A percentile compares a stretch with the other conserved stretches of the same genome.
Conservation (phyloP, 2,113 vertebrate species). For the Mus pahari region DNA sequence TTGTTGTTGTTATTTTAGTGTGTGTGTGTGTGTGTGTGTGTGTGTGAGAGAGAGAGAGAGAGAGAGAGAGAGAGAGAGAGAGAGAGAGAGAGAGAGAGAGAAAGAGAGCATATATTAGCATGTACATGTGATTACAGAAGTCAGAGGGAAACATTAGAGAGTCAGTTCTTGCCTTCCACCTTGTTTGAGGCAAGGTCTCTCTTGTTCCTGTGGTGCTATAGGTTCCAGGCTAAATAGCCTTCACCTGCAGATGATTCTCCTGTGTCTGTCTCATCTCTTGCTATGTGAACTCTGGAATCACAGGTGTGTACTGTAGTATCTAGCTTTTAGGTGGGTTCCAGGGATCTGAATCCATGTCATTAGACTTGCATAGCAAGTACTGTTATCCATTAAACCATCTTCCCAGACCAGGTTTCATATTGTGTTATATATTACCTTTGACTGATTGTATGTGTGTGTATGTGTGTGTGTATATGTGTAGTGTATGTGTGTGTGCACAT, state of each 20-base stretch:
- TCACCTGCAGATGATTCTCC: not conserved
- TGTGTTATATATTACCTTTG: not conserved
- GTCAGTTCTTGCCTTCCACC: not conserved
- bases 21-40: not conserved
- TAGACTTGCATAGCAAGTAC: not conserved
- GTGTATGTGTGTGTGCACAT: too few relatives aligned
- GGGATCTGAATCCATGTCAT: not conserved
- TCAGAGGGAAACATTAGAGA: not conserved
- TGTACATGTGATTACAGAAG: not conserved
- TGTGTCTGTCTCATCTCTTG: not conserved
- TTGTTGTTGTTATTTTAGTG: not conserved
- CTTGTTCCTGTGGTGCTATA: not conserved
- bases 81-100: not conserved
- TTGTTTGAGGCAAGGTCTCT: not conserved
- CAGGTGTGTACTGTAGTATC: not conserved
- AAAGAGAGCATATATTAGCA: not conserved
- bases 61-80: not conserved
- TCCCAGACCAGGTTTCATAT: not conserved
- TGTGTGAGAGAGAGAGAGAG: not conserved
- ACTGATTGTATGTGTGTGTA: too few relatives aligned
- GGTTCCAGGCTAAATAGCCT: too few relatives aligned
- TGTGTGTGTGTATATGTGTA: too few relatives aligned
- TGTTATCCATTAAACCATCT: too few relatives aligned
- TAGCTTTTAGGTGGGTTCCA: not conserved
- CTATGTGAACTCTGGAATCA: not conserved